A percentile compares a stretch with the other conserved stretches of the same genome.
These are phyloP conservation scores for Drosophila kurseongensis DNA, from an alignment of 1,140 invertebrate species.

Conservation along the genomic window DNA sequence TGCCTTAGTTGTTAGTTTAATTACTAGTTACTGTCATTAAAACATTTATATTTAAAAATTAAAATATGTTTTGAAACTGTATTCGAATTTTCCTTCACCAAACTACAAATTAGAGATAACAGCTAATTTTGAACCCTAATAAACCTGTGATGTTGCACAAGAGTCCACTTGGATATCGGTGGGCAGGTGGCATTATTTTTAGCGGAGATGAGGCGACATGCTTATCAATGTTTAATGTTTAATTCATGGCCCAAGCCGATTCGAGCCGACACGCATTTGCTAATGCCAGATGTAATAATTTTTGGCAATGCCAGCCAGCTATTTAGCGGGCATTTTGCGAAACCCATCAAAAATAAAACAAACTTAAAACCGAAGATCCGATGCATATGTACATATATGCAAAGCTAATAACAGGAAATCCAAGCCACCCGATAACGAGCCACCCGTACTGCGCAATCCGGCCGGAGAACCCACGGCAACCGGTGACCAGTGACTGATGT, in stretches of 20 bases:
- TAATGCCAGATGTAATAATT: constrained; percentile 47
- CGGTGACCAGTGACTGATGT: constrained; percentile 24
- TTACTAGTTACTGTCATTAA: no score
- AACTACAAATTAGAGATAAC: neutral
- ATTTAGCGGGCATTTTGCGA: constrained; percentile 48
- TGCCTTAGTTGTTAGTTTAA: no score
- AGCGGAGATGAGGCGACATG: constrained; percentile 35
- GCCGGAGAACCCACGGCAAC: constrained; percentile 15
- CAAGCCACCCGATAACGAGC: constrained; percentile 21
- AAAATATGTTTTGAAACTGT: neutral
- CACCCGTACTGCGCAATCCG: constrained; percentile 16
- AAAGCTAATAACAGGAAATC: constrained; percentile 32
- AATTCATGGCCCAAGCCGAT: constrained; percentile 36
- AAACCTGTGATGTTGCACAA: constrained; percentile 13
- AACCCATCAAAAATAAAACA: neutral
- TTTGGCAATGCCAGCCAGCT: constrained; percentile 30
- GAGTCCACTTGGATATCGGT: neutral
- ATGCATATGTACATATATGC: constrained; percentile 8
- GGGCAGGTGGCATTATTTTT: constrained; percentile 9
- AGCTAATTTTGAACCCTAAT: neutral
- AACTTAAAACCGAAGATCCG: neutral
- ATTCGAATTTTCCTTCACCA: neutral
- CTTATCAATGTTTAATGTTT: constrained; percentile 45
- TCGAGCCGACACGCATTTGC: constrained; percentile 27
- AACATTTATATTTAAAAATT: neutral